Percentiles rank a stretch among this genome's conserved stretches.
phyloP scores from a whole-genome alignment of 2,888 invertebrate species.

The Scrobipalpa atriplicella region DNA sequence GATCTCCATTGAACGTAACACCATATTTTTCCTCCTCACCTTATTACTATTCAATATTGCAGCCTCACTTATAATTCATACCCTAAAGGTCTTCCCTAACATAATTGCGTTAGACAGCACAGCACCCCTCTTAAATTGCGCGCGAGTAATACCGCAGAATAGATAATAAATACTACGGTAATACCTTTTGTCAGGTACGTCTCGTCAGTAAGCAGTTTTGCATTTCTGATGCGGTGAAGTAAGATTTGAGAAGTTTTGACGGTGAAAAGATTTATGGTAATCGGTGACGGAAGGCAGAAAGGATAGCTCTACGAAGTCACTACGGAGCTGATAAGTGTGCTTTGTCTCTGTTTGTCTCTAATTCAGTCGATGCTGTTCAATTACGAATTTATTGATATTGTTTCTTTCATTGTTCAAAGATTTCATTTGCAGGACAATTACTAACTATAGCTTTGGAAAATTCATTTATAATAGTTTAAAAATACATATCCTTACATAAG shows the following conservation, averaged over 20 bases:
- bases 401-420: no score
- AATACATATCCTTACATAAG: constrained; percentile 79
- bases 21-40: background rate
- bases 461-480: constrained; percentile 47
- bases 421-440: background rate
- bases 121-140: no score
- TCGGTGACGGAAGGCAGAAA: background rate
- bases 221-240: constrained; percentile 51
- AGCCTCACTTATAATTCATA: constrained; percentile 23
- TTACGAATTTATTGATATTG: no score
- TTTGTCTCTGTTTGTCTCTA: no score
- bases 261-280: constrained; percentile 11
- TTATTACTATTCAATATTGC: constrained; percentile 20
- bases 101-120: constrained; percentile 48
- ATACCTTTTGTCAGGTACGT: constrained; percentile 40
- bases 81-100: background rate
- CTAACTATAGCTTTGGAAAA: background rate
- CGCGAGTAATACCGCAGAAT: constrained; percentile 42
- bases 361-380: no score
- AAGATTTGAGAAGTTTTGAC: constrained; percentile 4
- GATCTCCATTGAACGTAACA: no score
- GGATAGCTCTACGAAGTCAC: constrained; percentile 13
- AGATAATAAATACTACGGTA: constrained; percentile 37
- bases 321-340: no score
- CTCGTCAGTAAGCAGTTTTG: constrained; percentile 55